A percentile compares a stretch with the other conserved stretches of the same genome.
These are phyloP conservation scores for Trichopria drosophilae DNA, from an alignment of 2,888 invertebrate species.

Conservation along the genomic window DNA sequence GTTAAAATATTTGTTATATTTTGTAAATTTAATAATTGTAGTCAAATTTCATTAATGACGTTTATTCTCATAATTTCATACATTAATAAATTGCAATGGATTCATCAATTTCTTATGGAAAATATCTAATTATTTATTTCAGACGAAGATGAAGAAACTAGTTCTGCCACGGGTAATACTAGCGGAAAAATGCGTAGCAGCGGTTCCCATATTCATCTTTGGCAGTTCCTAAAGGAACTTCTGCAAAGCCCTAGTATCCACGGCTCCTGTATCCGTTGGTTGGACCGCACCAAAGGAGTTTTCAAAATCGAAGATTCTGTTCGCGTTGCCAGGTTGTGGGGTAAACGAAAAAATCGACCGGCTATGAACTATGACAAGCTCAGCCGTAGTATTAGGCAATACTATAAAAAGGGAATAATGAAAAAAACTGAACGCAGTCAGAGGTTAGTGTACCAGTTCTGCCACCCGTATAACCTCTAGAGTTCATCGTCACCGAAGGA, in stretches of 20 bases:
- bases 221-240: slow-evolving; percentile 98
- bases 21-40: too few species aligned
- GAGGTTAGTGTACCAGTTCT: slow-evolving; percentile 98
- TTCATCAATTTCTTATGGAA: too few species aligned
- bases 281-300: slow-evolving; percentile 90
- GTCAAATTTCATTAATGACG: too few species aligned
- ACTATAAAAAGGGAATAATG: slow-evolving; percentile 99
- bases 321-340: slow-evolving; percentile 96
- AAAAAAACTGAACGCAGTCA: slow-evolving; percentile 98
- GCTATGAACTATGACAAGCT: slow-evolving; percentile 99
- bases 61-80: too few species aligned
- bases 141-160: slow-evolving; percentile 66
- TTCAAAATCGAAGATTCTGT: slow-evolving; percentile 99
- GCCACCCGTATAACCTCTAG: slow-evolving; percentile 90
- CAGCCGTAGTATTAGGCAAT: slow-evolving; percentile 94
- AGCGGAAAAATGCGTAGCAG: slow-evolving; percentile 57
- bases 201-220: slow-evolving; percentile 93
- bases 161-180: slow-evolving; percentile 30
- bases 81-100: too few species aligned
- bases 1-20: too few species aligned
- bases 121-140: too few species aligned
- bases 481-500: slow-evolving; percentile 1
- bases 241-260: slow-evolving; percentile 85
- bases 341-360: slow-evolving; percentile 94
- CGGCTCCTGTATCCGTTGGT: slow-evolving; percentile 95